A percentile compares a stretch with the other conserved stretches of the same genome.
Conservation (phyloP, 1,140 invertebrate species). For the Zaprionus kolodkinae region DNA sequence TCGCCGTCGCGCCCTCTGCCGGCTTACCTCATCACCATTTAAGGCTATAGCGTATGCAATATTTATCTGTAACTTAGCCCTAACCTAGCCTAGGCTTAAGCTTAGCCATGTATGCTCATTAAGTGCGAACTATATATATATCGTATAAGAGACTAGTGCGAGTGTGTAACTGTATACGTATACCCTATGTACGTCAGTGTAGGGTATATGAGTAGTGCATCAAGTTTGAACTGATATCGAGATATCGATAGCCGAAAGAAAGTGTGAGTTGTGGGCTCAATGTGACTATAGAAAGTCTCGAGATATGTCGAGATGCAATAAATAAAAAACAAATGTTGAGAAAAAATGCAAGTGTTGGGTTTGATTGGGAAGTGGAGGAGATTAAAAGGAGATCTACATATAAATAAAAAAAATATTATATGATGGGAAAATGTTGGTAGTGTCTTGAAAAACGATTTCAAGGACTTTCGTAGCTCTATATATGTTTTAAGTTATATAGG, state of each 20-base stretch:
- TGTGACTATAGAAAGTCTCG: slow-evolving; percentile 21
- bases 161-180: slow-evolving; percentile 31
- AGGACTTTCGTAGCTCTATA: too few relatives aligned
- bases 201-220: slow-evolving; percentile 15
- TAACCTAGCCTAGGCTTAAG: slow-evolving; percentile 47
- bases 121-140: slow-evolving; percentile 41
- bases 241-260: not conserved
- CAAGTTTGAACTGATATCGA: slow-evolving; percentile 73
- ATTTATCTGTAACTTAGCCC: slow-evolving; percentile 63
- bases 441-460: too few relatives aligned
- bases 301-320: not conserved
- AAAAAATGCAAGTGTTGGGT: not conserved
- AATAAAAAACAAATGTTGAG: slow-evolving; percentile 8
- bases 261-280: slow-evolving; percentile 1
- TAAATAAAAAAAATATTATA: not conserved
- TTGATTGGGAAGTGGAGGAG: not conserved
- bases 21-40: slow-evolving; percentile 81
- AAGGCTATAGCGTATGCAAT: slow-evolving; percentile 81
- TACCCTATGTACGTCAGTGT: not conserved
- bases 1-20: slow-evolving; percentile 28
- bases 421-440: too few relatives aligned
- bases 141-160: not conserved
- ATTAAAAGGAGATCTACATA: not conserved
- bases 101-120: slow-evolving; percentile 50
- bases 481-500: too few relatives aligned